Conservation (phyloP, 2,888 invertebrate genomes). For the Perithous albicinctus region DNA sequence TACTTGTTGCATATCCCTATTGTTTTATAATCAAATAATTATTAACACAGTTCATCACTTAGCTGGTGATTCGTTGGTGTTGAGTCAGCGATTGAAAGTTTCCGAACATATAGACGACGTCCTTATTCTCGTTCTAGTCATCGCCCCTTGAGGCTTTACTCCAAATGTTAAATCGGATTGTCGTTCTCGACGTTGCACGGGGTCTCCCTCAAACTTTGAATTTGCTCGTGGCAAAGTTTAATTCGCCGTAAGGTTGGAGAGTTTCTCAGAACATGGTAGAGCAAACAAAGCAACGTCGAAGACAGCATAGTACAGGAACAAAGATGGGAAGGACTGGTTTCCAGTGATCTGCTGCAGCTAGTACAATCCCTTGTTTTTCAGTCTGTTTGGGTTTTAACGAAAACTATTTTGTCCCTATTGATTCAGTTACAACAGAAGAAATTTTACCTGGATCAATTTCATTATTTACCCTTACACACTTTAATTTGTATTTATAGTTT, state of each 20-base stretch:
- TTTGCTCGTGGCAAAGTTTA: conserved; percentile 63
- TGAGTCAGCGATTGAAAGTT: conserved; percentile 48
- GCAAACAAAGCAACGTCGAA: conserved; percentile 13
- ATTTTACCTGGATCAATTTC: too few relatives aligned
- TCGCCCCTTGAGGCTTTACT: neutral
- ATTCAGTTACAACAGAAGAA: too few relatives aligned
- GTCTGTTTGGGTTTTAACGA: neutral
- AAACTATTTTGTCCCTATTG: too few relatives aligned
- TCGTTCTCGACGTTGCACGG: conserved; percentile 37
- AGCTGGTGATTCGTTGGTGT: conserved; percentile 37
- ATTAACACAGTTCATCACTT: conserved; percentile 33
- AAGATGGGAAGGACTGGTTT: neutral
- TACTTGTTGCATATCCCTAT: neutral
- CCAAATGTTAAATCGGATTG: conserved; percentile 58
- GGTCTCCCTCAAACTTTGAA: conserved; percentile 56
- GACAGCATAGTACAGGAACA: neutral
- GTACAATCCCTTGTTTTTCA: neutral
- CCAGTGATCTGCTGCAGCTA: neutral
- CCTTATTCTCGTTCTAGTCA: conserved; percentile 36
- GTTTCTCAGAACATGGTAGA: conserved; percentile 24
- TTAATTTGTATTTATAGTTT: too few relatives aligned
- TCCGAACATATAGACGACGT: conserved; percentile 12
- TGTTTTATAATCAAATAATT: conserved; percentile 32
- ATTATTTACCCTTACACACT: too few relatives aligned
- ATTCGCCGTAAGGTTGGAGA: conserved; percentile 55